Base-by-base conservation (phyloP, 2,797 vertebrate genomes). In the Myripristis murdjan region DNA sequence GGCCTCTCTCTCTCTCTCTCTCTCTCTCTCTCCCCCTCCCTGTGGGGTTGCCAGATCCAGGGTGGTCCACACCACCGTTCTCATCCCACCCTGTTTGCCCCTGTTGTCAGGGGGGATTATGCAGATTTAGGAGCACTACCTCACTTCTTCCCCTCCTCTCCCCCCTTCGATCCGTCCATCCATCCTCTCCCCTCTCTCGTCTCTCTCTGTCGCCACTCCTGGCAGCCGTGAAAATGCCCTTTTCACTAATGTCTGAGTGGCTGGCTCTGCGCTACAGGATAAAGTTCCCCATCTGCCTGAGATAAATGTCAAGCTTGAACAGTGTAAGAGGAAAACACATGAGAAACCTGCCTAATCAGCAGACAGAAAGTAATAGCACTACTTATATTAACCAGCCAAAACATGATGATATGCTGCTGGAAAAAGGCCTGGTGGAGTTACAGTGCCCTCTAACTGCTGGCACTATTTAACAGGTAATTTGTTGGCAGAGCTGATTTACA, bases 31-130 rank as follows among this genome's bases (percentile, higher is more conserved):
- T 6, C 74, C 80, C n/a, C 47, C 20, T 66, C 43, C 69, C 35
- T 70, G 70, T 47, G 61, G 41, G 52, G 51, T 51, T 82, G 67
- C 73, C 73, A 86, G 73, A 69, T 78, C 52, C 62, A 75, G 81
- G 83, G 81, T 86, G 79, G 83, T 80, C 79, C 20, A 0, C 2
- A 67, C 57, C 44, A 18, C 51, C 5, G 2, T 46, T 33, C 18
- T 75, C 75, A 54, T 33, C 57, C 58, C 24, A 0, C 44, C 47
- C 39, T 64, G 26, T 33, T 64, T 70, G 4, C 7, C 20, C 62
- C 66, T 37, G 58, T 61, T 62, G 73, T 73, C 82, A 64, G 48
- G 33, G 58, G 61, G 59, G 55, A 66, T 77, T 63, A 63, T 67
- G 53, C 41, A 83, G 63, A 78, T 87, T 81, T 64, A 60, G 62